Evolutionary conservation across 2,888 invertebrate species (phyloP).

Genomic region (Melinopterus prodromus): DNA sequence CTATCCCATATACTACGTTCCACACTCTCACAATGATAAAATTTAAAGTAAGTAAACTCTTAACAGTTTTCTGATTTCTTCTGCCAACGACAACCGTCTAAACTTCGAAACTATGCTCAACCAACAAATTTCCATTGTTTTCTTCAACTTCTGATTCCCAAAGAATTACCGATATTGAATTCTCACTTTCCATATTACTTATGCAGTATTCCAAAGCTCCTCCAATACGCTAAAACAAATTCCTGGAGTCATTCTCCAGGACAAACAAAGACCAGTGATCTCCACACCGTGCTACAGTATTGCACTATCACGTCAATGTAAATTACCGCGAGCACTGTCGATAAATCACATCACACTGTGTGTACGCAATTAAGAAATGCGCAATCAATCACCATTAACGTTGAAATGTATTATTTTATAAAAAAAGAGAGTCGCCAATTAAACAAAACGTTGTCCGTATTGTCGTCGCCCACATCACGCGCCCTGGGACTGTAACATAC

Average conservation of each 20-base stretch:
- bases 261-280: background rate
- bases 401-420: constrained; percentile 4
- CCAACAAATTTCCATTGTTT: too few relatives aligned
- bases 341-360: background rate
- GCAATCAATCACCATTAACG: constrained; percentile 4
- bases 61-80: too few relatives aligned
- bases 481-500: background rate
- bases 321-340: background rate
- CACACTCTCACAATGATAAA: too few relatives aligned
- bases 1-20: too few relatives aligned
- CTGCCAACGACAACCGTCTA: too few relatives aligned
- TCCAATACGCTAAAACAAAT: background rate
- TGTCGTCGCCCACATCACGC: background rate
- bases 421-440: background rate
- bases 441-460: background rate
- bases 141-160: too few relatives aligned
- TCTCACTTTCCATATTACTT: too few relatives aligned
- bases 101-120: too few relatives aligned
- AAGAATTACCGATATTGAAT: too few relatives aligned
- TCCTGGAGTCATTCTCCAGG: background rate
- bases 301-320: background rate
- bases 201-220: too few relatives aligned
- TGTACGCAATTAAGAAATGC: background rate
- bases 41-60: too few relatives aligned
- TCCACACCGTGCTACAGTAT: background rate